Evolutionary conservation across 2,797 vertebrate genomes (phyloP).

Genomic region (Cuculus canorus): DNA sequence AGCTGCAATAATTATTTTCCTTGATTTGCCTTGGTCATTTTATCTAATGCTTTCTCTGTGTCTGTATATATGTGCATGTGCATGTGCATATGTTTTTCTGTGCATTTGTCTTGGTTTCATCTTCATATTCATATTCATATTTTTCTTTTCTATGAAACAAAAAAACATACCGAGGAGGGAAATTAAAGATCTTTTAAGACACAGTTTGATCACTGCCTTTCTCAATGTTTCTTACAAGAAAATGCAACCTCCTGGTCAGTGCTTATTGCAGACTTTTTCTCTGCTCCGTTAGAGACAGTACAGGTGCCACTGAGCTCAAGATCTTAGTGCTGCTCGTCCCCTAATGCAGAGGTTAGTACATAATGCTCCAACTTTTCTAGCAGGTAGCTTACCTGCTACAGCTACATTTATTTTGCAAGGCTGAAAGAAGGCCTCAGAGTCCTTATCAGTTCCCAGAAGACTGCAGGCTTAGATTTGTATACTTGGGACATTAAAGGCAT

Average conservation of each 20-base stretch:
- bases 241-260: neutral
- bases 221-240: neutral
- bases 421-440: neutral
- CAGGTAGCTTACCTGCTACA: neutral
- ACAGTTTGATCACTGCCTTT: neutral
- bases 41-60: constrained; percentile 62
- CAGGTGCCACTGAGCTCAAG: neutral
- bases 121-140: neutral
- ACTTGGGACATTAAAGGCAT: neutral
- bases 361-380: neutral
- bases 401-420: neutral
- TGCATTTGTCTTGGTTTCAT: neutral
- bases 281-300: neutral
- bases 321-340: neutral
- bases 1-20: constrained; percentile 79
- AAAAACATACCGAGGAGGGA: neutral
- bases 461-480: neutral
- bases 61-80: neutral
- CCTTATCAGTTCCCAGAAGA: neutral
- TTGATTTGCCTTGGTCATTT: constrained; percentile 76
- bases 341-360: fast-evolving
- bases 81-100: neutral
- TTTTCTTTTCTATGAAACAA: neutral
- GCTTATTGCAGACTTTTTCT: neutral
- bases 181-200: neutral